Base-by-base conservation (phyloP, 2,113 vertebrate genomes). In the Varanus salvator region DNA sequence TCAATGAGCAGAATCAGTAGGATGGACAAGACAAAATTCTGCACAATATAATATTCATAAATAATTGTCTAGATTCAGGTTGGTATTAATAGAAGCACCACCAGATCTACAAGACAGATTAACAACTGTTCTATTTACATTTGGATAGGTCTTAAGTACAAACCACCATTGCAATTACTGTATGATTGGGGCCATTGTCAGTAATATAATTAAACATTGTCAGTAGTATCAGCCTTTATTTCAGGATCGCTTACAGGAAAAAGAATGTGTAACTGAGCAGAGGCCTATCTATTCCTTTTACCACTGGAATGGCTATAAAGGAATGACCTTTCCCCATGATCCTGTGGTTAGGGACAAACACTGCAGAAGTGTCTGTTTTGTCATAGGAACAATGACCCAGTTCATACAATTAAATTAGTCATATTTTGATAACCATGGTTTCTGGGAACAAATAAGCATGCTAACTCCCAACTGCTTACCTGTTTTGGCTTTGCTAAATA, bases 1-100 rank as follows among this genome's bases (percentile, higher is more conserved):
- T 92, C 1, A 7, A 84, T 92, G 87, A 93, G 93, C 91, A 92
- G 94, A 95, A 92, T 92, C 94, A 94, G 94, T 92, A 95, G 84
- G 90, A 92, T 92, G 93, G 92, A 89, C 88, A 94, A 90, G 91
- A 96, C 38, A 95, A 94, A 82, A 80, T 15, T 52, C 5, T 89
- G 91, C 95, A 93, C 87, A 77, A 87, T 91, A 85, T 88, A 89
- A 87, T 91, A 93, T 93, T 95, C 87, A 95, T 92, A 60, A 94
- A 82, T 91, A 92, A 91, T 90, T 93, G 91, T 76, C 82, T 86
- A 85, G 81, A 83, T 93, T 96, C 93, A 93, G 86, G 77, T 85
- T 91, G 82, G 84, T 89, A 90, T 11, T 66, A 89, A 89, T 31
- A 68, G 89, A 86, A 89, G 91, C 90, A 92, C 68, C 90, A 87